Evolutionary conservation across 2,113 vertebrate genomes (phyloP), one percentile per base, ranked within the genome.

Genomic region (Istiophorus platypterus): DNA sequence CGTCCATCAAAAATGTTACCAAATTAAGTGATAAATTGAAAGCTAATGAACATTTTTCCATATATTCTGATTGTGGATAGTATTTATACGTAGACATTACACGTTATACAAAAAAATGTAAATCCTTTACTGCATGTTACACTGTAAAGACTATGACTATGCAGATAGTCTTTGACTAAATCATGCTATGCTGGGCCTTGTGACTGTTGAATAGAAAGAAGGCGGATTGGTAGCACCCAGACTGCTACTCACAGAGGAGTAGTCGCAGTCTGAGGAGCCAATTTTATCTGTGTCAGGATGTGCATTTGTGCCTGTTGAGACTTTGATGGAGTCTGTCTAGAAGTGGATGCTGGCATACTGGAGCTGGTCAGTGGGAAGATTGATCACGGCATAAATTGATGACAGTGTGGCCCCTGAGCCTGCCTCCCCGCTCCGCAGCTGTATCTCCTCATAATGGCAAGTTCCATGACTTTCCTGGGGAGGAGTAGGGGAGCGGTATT

Each of bases 371-470:
- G 34, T 22, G 0, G 86, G 72, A 61, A 0, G 26, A 37, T 17
- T 69, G 72, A 58, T 24, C 0, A 3, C 57, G 1, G 76, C 64
- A 51, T 59, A 75, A 52, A 84, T 3, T 0, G 68, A 34, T 1
- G 3, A 11, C 22, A 57, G 4, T 1, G 1, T 3, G 1, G 2
- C 22, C 59, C n/a, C 75, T 15, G 72, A 42, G 7, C 74, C 51
- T 1, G 6, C n/a, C 76, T 61, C 71, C n/a, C 68, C 24, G 39
- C 26, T 49, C 24, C 0, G 1, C 12, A 31, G 1, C 10, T 67
- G 27, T 27, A 91, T 72, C 6, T 88, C 91, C 2, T 90, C 85
- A 72, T 86, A 75, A 7, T 78, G 3, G 9, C 34, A 54, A 74
- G 68, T 49, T 59, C 0, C 59, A 63, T 64, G 49, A 39, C 63